A percentile compares a stretch with the other conserved stretches of the same genome.
Conservation (phyloP, 2,113 vertebrate species). For the Psammodynastes pulverulentus region DNA sequence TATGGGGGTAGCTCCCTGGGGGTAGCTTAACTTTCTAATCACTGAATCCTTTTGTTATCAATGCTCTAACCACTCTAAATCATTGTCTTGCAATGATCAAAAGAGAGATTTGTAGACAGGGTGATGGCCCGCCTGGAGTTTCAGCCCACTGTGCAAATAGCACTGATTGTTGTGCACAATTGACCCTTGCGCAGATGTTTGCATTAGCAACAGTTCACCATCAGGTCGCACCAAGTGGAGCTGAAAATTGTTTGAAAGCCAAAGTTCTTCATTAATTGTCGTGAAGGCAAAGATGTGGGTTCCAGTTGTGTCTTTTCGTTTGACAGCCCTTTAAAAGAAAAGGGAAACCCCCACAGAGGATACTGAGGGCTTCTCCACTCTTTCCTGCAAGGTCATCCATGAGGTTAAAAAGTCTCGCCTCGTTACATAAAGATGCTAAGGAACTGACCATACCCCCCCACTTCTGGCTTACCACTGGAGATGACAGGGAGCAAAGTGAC, state of each 20-base stretch:
- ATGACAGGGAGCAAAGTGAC: background rate
- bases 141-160: background rate
- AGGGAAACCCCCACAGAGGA: background rate
- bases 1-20: background rate
- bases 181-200: background rate
- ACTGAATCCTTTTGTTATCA: background rate
- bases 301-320: background rate
- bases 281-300: background rate
- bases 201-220: background rate
- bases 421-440: conserved; percentile 14
- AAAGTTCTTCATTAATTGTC: background rate
- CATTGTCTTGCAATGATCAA: background rate
- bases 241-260: background rate
- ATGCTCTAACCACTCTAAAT: background rate
- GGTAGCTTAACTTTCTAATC: background rate
- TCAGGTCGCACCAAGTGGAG: background rate
- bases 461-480: conserved; percentile 25
- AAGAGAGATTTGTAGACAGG: background rate
- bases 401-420: conserved; percentile 20
- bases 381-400: background rate
- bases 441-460: conserved; percentile 13
- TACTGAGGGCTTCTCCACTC: background rate
- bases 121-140: background rate
- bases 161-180: background rate
- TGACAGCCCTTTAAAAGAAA: background rate